Evolutionary conservation across 2,797 vertebrate genomes (phyloP), one percentile per base, ranked within the genome.

Genomic region (Aythya fuligula): DNA sequence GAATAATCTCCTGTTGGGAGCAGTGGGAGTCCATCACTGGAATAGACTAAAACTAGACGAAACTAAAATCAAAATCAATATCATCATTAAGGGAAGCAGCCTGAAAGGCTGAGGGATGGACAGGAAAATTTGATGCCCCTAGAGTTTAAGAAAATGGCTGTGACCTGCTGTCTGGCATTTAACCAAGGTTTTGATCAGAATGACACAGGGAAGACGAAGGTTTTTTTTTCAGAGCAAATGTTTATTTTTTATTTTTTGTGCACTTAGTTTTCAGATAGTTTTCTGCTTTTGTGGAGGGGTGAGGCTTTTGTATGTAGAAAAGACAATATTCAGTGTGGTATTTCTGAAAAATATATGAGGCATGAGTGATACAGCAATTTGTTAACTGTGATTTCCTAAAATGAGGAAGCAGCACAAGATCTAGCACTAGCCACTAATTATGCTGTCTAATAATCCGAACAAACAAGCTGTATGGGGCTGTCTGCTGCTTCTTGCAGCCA

Each of bases 11-110:
- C 94, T 85, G 72, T 91, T 71, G 93, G 95, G 90, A 97, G 65
- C 91, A 90, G 95, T 94, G 83, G 89, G 96, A 94, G 95, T 94
- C 95, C 93, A 84, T 94, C 91, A 51, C 87, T 89, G 83, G 94
- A 86, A 64, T 28, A 64, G 90, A 93, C 86, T 92, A 89, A 95
- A 96, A 92, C 92, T 30, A 89, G 91, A 91, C 94, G 85, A 93
- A 96, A 93, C 93, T 92, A 96, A 96, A 94, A 94, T 90, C 90
- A 96, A 97, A 96, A 96, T 97, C 95, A 95, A 93, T 96, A 95
- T 96, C 85, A 94, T 94, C 91, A 87, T 96, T 94, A 96, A 89
- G 53, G 64, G 95, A 94, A 90, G 83, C 64, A 94, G 71, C 39
- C 87, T 93, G 83, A 94, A 91, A 90, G 64, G 49, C 71, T 90